Percentiles rank a stretch among this genome's conserved stretches.
These are phyloP conservation scores for Hetaerina titia DNA, from an alignment of 2,888 invertebrate genomes.

Conservation along the genomic window DNA sequence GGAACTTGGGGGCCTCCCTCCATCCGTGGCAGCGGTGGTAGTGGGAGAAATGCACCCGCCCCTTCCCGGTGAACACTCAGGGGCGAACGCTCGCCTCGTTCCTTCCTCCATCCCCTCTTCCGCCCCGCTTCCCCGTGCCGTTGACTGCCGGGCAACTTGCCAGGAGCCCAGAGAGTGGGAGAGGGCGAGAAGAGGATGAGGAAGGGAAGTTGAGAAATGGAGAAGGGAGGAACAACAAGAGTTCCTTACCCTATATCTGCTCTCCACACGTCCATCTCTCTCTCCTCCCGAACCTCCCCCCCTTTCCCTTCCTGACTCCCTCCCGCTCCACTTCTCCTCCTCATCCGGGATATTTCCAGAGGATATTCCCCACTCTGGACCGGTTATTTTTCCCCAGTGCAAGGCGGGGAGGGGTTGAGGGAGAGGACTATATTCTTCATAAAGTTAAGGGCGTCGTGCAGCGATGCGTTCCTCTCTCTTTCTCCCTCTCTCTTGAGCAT, in stretches of 20 bases:
- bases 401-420: background rate
- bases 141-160: constrained; percentile 16
- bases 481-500: background rate
- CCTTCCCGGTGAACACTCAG: background rate
- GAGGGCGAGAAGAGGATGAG: constrained; percentile 13
- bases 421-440: background rate
- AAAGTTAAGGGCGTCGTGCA: background rate
- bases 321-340: background rate
- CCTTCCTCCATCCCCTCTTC: background rate
- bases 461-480: background rate
- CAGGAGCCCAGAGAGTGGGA: background rate
- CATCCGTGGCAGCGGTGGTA: constrained; percentile 30
- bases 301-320: background rate
- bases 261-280: background rate
- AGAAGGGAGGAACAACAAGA: background rate
- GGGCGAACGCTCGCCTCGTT: background rate
- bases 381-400: background rate
- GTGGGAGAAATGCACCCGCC: background rate
- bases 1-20: background rate
- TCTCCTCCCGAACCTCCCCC: background rate
- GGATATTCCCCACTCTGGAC: background rate
- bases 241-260: constrained; percentile 42
- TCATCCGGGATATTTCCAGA: background rate
- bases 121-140: background rate
- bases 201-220: background rate